A percentile compares a stretch with the other conserved stretches of the same genome.
phyloP scores from a whole-genome alignment of 2,888 invertebrate genomes.

The Uloborus plumipes region DNA sequence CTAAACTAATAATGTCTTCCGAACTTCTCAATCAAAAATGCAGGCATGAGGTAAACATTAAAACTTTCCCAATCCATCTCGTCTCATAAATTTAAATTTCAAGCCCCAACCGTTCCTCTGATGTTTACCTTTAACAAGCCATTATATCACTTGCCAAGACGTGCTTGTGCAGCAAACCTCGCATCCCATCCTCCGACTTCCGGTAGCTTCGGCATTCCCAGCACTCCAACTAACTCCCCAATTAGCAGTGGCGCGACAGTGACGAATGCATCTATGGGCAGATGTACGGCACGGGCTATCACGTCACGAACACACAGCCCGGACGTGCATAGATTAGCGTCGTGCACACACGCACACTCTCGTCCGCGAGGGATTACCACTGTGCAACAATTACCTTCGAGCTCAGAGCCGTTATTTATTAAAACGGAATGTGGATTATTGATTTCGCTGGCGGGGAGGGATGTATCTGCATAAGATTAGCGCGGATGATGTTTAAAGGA shows the following conservation, averaged over 20 bases:
- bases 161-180: too few relatives aligned
- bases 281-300: constrained; percentile 3
- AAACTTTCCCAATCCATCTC: too few relatives aligned
- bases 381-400: constrained; percentile 47
- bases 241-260: constrained; percentile 45
- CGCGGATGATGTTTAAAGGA: constrained; percentile 40
- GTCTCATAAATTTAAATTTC: too few relatives aligned
- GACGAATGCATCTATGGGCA: constrained; percentile 31
- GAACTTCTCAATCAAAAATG: too few relatives aligned
- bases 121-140: too few relatives aligned
- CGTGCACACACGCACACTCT: constrained; percentile 2
- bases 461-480: constrained; percentile 25
- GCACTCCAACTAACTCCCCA: constrained; percentile 42
- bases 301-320: constrained; percentile 29
- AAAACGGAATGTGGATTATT: constrained; percentile 45
- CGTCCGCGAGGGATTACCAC: constrained; percentile 30
- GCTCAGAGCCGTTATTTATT: constrained; percentile 43
- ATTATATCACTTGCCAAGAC: too few relatives aligned
- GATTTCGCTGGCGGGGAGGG: constrained; percentile 19
- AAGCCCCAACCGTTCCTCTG: too few relatives aligned
- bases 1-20: too few relatives aligned
- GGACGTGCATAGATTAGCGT: constrained; percentile 40
- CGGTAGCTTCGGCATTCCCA: background rate
- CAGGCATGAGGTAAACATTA: too few relatives aligned
- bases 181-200: too few relatives aligned